Evolutionary conservation across 1,140 invertebrate species (phyloP), one percentile per base, ranked within the genome.

Genomic region (Drosophila micromelanica): DNA sequence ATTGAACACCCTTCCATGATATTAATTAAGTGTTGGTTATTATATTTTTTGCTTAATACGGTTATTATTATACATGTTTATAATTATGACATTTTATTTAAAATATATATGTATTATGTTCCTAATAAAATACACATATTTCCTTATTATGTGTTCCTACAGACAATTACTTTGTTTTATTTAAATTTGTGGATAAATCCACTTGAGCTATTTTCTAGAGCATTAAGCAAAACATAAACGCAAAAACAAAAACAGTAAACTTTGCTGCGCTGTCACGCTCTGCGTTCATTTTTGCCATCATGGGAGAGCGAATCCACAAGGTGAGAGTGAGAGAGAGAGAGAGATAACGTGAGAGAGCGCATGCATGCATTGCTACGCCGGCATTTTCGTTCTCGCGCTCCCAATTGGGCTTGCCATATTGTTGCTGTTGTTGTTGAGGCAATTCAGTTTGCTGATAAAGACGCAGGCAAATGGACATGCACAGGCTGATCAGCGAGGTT

Each of bases 401-500:
- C 40, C 38, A 17, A 20, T 61, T 61, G 61, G 59, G 37, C 46
- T 46, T 55, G 61, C 43, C 48, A 48, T 42, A 49, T 62, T 68
- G 70, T 64, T 65, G 80, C 56, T 76, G 61, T 49, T 68, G 68
- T 65, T 51, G 51, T 63, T 35, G 32, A 35, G 32, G 7, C 63
- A 17, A 49, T 71, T 75, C 51, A 81, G 82, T 90, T 64, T 49
- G 61, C 17, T 72, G 85, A 90, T 79, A 90, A 80, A 91, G 73
- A 70, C 64, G 72, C 74, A 78, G 76, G 48, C 70, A 84, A 70
- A 87, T 91, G 82, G 90, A 91, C 80, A 80, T 85, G 57, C 73
- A 84, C 73, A 80, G 77, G 51, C 80, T 91, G 73, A 91, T 91
- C 61, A 62, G 48, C 49, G 90, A 91, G 69, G 75, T 91, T 37